Conservation (phyloP, 2,888 invertebrate species). For the Octodonta nipae region DNA sequence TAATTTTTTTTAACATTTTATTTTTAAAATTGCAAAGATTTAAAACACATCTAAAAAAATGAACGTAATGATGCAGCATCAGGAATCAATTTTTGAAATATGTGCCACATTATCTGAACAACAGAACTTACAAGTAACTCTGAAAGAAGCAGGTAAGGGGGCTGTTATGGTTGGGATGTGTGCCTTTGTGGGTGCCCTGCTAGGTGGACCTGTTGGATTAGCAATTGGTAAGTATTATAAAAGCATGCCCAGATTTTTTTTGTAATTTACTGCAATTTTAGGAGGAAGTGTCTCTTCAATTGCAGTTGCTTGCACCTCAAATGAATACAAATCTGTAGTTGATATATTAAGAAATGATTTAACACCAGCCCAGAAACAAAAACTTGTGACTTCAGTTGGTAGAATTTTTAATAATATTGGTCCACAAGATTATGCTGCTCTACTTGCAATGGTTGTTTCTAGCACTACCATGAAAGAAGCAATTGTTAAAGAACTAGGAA, state of each 20-base stretch:
- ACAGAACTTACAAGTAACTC: conserved; percentile 27
- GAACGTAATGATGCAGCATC: too few relatives aligned
- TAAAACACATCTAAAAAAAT: too few relatives aligned
- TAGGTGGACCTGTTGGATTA: conserved; percentile 32
- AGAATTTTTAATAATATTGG: conserved; percentile 18
- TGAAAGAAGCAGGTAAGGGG: conserved; percentile 28
- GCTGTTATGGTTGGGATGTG: conserved; percentile 26
- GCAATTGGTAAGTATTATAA: conserved; percentile 26
- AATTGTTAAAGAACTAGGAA: conserved; percentile 20
- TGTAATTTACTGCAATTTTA: conserved; percentile 13
- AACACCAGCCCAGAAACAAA: conserved; percentile 21
- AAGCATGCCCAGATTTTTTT: background rate
- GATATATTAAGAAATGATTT: conserved; percentile 17
- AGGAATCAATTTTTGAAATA: too few relatives aligned
- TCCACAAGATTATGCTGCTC: conserved; percentile 19
- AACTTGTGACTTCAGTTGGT: conserved; percentile 18
- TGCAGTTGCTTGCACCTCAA: conserved; percentile 19
- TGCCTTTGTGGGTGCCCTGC: conserved; percentile 28
- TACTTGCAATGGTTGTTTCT: conserved; percentile 19
- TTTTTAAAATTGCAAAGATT: too few relatives aligned
- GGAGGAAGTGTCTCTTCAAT: conserved; percentile 29
- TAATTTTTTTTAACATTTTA: too few relatives aligned
- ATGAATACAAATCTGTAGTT: conserved; percentile 28
- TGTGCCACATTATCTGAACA: conserved; percentile 26
- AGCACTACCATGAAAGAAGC: conserved; percentile 18